phyloP scores from a whole-genome alignment of 2,113 vertebrate genomes.

The Cottus gobio region DNA sequence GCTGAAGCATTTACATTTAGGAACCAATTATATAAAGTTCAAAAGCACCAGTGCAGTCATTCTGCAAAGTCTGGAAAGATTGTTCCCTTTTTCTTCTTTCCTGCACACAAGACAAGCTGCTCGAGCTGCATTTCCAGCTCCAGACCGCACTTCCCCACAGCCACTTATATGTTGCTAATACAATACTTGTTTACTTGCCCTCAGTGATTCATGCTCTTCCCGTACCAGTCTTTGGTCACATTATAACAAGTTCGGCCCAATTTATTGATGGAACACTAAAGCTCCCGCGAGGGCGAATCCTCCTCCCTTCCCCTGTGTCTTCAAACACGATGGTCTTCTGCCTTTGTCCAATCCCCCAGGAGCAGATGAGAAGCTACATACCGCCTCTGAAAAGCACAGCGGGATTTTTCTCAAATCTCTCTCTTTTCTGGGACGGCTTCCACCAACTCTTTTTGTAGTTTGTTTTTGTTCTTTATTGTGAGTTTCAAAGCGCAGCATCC shows the following conservation, averaged over 20 bases:
- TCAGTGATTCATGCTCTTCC: constrained; percentile 35
- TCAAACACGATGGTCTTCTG: constrained; percentile 33
- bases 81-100: neutral
- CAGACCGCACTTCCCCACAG: constrained; percentile 20
- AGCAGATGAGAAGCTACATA: constrained; percentile 67
- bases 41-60: constrained; percentile 32
- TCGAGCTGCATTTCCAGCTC: constrained; percentile 43
- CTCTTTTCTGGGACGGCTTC: constrained; percentile 53
- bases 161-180: constrained; percentile 48
- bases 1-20: constrained; percentile 32
- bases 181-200: constrained; percentile 61
- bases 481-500: constrained; percentile 35
- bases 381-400: constrained; percentile 58
- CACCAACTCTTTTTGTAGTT: constrained; percentile 60
- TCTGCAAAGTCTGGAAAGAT: constrained; percentile 47
- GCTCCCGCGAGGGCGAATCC: constrained; percentile 31
- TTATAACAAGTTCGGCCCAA: constrained; percentile 41
- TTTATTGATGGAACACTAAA: constrained; percentile 63
- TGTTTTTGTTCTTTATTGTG: constrained; percentile 41
- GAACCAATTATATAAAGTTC: constrained; percentile 52
- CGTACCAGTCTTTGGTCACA: constrained; percentile 41
- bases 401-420: constrained; percentile 67
- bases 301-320: constrained; percentile 8
- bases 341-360: constrained; percentile 50
- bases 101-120: constrained; percentile 38